A percentile compares a stretch with the other conserved stretches of the same genome.
Conservation (phyloP, 92 coral and sea anemone genomes). For the Heteractis magnifica region DNA sequence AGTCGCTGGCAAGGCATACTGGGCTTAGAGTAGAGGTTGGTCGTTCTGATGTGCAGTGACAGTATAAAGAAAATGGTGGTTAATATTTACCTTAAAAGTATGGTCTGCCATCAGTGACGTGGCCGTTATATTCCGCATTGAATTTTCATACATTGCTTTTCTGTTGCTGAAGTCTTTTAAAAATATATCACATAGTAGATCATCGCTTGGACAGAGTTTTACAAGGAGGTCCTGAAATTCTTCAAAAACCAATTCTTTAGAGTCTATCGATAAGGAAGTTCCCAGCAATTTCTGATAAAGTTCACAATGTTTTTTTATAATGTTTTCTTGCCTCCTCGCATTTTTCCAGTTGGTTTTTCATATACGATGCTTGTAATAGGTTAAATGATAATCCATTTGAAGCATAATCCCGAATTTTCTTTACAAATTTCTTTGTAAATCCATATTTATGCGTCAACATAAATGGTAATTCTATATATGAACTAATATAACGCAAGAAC, state of each 20-base stretch:
- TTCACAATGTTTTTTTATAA: conserved; percentile 23
- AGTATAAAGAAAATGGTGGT: neutral
- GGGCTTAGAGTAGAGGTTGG: too few relatives aligned
- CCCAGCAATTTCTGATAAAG: conserved; percentile 8
- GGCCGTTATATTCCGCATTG: conserved; percentile 46
- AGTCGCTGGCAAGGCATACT: too few relatives aligned
- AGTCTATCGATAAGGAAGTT: too few relatives aligned
- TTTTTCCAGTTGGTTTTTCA: conserved; percentile 30
- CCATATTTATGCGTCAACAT: conserved; percentile 45
- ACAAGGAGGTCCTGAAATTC: conserved; percentile 8
- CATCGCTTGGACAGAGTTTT: conserved; percentile 51
- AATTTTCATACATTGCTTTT: conserved; percentile 31
- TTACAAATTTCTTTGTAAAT: conserved; percentile 23
- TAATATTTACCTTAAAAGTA: conserved; percentile 50
- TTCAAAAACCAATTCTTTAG: neutral
- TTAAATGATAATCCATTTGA: conserved; percentile 41
- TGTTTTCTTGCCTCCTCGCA: conserved; percentile 9
- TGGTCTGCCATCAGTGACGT: conserved; percentile 60
- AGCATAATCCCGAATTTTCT: conserved; percentile 18
- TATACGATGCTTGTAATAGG: conserved; percentile 32
- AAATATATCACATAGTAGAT: conserved; percentile 48
- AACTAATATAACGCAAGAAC: conserved; percentile 22
- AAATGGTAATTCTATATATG: conserved; percentile 29
- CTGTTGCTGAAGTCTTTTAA: conserved; percentile 36
- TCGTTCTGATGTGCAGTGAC: neutral